These are phyloP conservation scores for Dryobotodes eremita DNA, from an alignment of 2,888 invertebrate species.

Conservation along the genomic window DNA sequence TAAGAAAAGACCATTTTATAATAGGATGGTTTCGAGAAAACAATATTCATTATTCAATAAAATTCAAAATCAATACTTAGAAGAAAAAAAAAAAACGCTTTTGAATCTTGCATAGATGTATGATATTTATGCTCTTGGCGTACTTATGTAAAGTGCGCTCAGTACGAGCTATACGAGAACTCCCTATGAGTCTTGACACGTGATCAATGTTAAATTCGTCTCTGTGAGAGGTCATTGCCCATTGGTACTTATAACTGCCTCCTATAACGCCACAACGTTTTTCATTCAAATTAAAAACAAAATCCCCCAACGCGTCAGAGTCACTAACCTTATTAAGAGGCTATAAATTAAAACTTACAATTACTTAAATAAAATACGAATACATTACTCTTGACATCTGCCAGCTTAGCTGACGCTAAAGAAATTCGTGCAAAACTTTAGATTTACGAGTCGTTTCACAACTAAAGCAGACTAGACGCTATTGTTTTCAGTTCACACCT, in stretches of 20 bases:
- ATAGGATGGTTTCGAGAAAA: too few species aligned
- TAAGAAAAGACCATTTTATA: too few species aligned
- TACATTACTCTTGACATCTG: conserved; percentile 13
- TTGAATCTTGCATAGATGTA: too few species aligned
- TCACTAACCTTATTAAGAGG: conserved; percentile 22
- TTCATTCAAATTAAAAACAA: conserved; percentile 2
- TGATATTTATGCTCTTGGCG: too few species aligned
- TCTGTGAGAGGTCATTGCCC: neutral
- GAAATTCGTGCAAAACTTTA: conserved; percentile 33
- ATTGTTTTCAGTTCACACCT: conserved; percentile 43
- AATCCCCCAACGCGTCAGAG: neutral
- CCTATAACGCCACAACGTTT: neutral
- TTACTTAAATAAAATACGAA: conserved; percentile 24
- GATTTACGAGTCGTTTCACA: conserved; percentile 28
- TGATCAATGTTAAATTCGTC: neutral
- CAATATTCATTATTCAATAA: too few species aligned
- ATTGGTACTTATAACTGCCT: neutral
- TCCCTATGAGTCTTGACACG: neutral
- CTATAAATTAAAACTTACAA: conserved; percentile 22
- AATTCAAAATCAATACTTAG: too few species aligned
- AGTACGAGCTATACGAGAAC: neutral
- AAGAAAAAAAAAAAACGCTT: too few species aligned
- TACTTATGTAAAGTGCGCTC: neutral
- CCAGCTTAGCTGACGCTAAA: conserved; percentile 19
- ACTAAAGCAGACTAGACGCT: conserved; percentile 25